A percentile compares a stretch with the other conserved stretches of the same genome.
phyloP scores from a whole-genome alignment of 2,797 vertebrate species.

The Lemur catta region DNA sequence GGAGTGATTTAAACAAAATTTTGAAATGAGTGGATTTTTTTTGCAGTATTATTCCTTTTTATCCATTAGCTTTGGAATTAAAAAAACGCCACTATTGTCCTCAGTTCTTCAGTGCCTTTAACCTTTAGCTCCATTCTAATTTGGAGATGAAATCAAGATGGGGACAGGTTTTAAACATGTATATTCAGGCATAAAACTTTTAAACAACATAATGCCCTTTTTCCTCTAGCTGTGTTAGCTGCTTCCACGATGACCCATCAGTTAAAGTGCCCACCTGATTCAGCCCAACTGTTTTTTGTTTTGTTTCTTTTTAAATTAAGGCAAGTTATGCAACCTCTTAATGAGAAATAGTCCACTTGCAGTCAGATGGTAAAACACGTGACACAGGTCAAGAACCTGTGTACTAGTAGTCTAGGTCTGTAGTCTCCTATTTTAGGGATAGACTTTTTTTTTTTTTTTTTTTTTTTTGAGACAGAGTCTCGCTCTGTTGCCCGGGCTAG shows the following conservation, averaged over 20 bases:
- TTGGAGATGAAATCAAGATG: background rate
- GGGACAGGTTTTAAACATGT: background rate
- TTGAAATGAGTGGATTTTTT: background rate
- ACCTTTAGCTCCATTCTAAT: background rate
- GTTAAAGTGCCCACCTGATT: background rate
- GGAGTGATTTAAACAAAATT: background rate
- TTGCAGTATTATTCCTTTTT: background rate
- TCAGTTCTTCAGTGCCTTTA: background rate
- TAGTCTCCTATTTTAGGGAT: background rate
- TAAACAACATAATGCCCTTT: background rate
- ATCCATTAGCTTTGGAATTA: background rate
- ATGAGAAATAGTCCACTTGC: background rate
- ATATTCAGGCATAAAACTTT: background rate
- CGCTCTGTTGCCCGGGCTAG: no score
- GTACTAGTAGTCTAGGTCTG: no score
- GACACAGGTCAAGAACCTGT: background rate
- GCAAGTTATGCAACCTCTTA: background rate
- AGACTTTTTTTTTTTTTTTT: background rate
- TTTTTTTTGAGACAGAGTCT: no score
- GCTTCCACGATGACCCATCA: background rate
- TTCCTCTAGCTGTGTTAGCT: background rate
- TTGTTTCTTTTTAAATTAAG: background rate
- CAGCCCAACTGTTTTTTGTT: background rate
- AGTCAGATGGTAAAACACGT: slow-evolving; percentile 15
- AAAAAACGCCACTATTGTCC: background rate